Conservation (phyloP, 1,140 invertebrate species). For the Anastatus disparis region DNA sequence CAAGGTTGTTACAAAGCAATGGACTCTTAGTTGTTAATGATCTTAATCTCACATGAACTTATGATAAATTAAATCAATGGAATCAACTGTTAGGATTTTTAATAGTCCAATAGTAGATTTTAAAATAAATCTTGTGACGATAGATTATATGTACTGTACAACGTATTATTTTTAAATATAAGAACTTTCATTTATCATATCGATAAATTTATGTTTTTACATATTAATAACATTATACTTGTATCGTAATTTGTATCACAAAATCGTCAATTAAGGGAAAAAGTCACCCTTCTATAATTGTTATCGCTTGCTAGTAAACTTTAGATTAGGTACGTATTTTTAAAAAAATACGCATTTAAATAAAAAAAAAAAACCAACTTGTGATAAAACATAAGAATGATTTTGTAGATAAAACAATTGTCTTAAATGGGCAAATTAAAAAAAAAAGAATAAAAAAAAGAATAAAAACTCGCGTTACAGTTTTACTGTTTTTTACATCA, state of each 20-base stretch:
- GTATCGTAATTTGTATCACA: constrained; percentile 38
- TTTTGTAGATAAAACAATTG: constrained; percentile 35
- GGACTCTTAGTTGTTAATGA: constrained; percentile 23
- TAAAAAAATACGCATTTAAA: constrained; percentile 37
- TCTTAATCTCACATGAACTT: constrained; percentile 23
- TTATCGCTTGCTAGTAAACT: constrained; percentile 29
- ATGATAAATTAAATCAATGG: constrained; percentile 23
- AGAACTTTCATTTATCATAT: constrained; percentile 39
- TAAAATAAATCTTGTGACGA: constrained; percentile 28
- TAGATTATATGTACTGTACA: constrained; percentile 38
- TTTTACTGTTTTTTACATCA: constrained; percentile 35
- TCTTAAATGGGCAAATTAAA: constrained; percentile 11
- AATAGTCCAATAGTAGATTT: constrained; percentile 30
- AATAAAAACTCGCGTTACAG: constrained; percentile 20
- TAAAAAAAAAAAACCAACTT: constrained; percentile 23
- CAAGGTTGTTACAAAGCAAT: constrained; percentile 26
- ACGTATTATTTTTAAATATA: constrained; percentile 39
- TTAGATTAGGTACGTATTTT: constrained; percentile 30
- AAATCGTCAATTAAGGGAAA: constrained; percentile 44
- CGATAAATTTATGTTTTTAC: constrained; percentile 39
- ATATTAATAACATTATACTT: constrained; percentile 39
- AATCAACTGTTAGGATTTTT: constrained; percentile 34
- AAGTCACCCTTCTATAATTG: constrained; percentile 40
- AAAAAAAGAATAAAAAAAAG: constrained; percentile 27
- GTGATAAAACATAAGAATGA: constrained; percentile 39